Percentiles rank a stretch among this genome's conserved stretches.
Evolutionary conservation across 2,797 vertebrate species (phyloP).

Genomic region (Cyclopterus lumpus): DNA sequence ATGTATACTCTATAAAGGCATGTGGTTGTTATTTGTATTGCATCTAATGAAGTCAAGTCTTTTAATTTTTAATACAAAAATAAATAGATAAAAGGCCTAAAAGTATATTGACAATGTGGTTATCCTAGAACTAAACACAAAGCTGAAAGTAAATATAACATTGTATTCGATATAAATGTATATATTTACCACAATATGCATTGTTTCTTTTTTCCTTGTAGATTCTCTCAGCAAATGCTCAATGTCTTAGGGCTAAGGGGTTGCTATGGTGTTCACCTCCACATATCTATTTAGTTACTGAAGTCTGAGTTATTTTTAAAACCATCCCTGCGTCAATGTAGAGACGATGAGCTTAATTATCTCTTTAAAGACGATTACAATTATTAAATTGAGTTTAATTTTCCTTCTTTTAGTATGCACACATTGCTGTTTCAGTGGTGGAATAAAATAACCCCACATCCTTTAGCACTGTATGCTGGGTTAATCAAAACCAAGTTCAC

Average conservation of each 20-base stretch:
- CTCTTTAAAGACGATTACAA: slow-evolving; percentile 18
- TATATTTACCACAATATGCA: background rate
- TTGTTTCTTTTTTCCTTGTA: background rate
- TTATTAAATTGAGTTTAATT: background rate
- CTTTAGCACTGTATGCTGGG: background rate
- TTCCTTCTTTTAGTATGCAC: background rate
- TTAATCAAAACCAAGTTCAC: background rate
- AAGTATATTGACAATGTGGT: background rate
- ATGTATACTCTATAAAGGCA: background rate
- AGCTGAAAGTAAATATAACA: background rate
- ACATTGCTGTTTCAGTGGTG: background rate
- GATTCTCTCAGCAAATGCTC: background rate
- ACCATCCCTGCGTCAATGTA: slow-evolving; percentile 36
- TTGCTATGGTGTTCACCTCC: slow-evolving; percentile 70
- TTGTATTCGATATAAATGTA: background rate
- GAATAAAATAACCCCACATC: background rate
- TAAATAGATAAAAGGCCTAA: background rate
- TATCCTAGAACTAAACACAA: background rate
- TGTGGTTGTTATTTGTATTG: background rate
- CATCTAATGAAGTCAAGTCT: background rate
- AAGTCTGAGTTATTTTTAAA: slow-evolving; percentile 63
- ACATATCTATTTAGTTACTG: slow-evolving; percentile 44
- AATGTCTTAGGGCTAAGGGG: slow-evolving; percentile 41
- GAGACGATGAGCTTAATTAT: slow-evolving; percentile 5
- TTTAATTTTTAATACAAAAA: background rate